A percentile compares a stretch with the other conserved stretches of the same genome.
Evolutionary conservation across 1,140 invertebrate species (phyloP).

Genomic region (Centruroides vittatus): DNA sequence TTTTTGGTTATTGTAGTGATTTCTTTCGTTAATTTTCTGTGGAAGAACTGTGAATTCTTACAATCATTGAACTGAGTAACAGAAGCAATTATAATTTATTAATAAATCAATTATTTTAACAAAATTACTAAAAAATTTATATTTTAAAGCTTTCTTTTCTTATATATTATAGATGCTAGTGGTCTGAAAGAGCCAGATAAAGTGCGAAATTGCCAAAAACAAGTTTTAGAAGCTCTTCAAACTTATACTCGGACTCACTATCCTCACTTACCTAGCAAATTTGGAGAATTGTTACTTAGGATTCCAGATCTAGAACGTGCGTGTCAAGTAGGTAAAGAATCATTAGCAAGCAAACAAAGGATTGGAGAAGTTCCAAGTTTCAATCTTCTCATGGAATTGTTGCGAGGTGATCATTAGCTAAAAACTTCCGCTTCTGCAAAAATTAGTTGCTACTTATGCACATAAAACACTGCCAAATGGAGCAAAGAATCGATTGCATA

Average conservation of each 20-base stretch:
- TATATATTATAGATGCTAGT: slow-evolving; percentile 52
- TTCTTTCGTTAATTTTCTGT: too few species aligned
- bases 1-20: too few species aligned
- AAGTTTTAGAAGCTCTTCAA: slow-evolving; percentile 79
- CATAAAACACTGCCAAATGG: too few species aligned
- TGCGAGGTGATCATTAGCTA: slow-evolving; percentile 54
- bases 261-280: slow-evolving; percentile 81
- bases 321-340: slow-evolving; percentile 87
- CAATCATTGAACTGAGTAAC: too few species aligned
- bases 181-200: slow-evolving; percentile 81
- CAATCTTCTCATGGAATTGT: slow-evolving; percentile 85
- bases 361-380: slow-evolving; percentile 71
- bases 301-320: slow-evolving; percentile 89
- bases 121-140: too few species aligned
- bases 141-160: slow-evolving; percentile 4
- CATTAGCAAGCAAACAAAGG: slow-evolving; percentile 66
- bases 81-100: too few species aligned
- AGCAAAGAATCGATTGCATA: too few species aligned
- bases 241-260: slow-evolving; percentile 83
- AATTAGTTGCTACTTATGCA: too few species aligned
- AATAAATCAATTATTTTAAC: too few species aligned
- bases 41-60: too few species aligned
- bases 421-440: background rate
- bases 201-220: slow-evolving; percentile 82
- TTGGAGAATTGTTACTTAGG: slow-evolving; percentile 78